A percentile compares a stretch with the other conserved stretches of the same genome.
These are phyloP conservation scores for Diadegma fenestrale DNA, from an alignment of 2,888 invertebrate genomes.

Conservation along the genomic window DNA sequence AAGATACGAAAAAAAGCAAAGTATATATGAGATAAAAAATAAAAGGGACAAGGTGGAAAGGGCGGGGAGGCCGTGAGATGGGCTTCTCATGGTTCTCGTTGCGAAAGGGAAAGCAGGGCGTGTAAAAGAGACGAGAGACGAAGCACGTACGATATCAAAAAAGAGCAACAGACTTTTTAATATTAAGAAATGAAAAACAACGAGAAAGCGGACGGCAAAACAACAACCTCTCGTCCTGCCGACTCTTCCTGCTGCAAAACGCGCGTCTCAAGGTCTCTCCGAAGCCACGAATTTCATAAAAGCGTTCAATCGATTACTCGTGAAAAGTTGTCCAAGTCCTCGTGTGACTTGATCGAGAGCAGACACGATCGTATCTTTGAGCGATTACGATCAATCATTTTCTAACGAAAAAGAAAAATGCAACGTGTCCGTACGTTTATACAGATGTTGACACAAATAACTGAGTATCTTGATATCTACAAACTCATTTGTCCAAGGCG, in stretches of 20 bases:
- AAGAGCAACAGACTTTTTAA: background rate
- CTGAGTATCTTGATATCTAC: too few relatives aligned
- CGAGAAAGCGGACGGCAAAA: background rate
- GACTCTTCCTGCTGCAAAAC: background rate
- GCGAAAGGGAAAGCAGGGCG: slow-evolving; percentile 18
- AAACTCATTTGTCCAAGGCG: background rate
- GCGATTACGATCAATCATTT: slow-evolving; percentile 44
- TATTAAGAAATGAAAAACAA: background rate
- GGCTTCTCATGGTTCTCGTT: slow-evolving; percentile 21
- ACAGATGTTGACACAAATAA: background rate
- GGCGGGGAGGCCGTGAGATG: slow-evolving; percentile 27
- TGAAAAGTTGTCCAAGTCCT: slow-evolving; percentile 4
- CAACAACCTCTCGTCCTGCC: background rate
- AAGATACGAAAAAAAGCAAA: slow-evolving; percentile 40
- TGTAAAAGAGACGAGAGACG: slow-evolving; percentile 11
- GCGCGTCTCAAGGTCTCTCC: too few relatives aligned
- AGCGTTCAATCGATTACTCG: slow-evolving; percentile 3
- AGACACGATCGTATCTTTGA: background rate
- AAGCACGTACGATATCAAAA: slow-evolving; percentile 25
- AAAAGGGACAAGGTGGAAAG: slow-evolving; percentile 10
- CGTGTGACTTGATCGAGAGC: background rate
- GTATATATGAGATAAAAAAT: slow-evolving; percentile 39
- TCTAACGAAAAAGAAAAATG: slow-evolving; percentile 8
- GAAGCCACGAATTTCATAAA: slow-evolving; percentile 9
- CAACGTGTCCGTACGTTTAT: too few relatives aligned